Base-by-base conservation (phyloP, 2,888 invertebrate genomes). In the Oligia fasciuncula region DNA sequence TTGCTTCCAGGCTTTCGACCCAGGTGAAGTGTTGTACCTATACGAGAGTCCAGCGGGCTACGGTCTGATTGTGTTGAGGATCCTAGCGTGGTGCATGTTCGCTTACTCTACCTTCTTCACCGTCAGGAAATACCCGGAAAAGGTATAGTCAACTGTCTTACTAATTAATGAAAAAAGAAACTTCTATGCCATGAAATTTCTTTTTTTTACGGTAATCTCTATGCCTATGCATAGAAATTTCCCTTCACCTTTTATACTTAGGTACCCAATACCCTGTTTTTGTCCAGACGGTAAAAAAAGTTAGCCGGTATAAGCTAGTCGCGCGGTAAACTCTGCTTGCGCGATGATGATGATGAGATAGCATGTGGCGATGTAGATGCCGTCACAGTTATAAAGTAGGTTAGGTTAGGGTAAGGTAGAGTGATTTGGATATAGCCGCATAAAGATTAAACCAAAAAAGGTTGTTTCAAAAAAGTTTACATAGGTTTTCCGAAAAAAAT, bases 41-140 rank as follows among this genome's bases (percentile, higher is more conserved):
- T 99, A 99, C 91, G 99, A 99, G 95, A 99, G 99, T 66, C 98
- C 98, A 0, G 98, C 99, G 0, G 99, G 99, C 0, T 98, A 99
- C 90, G 98, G 98, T 0, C 95, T 99, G 11, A 97, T 99, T 17
- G 97, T 97, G 6, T 94, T 99, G 74, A 97, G 99, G 67, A 94
- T 98, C 0, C 90, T 98, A 0, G 98, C 98, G 0, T 99, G 99
- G 99, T 96, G 97, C 80, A 98, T 99, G 96, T 99, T 99, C 89
- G 96, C 97, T 0, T 97, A 97, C 74, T 94, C 97, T 2, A 96
- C 95, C 0, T 95, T 98, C 89, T 98, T 98, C 92, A 99, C 99
- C 0, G 97, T 98, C 69, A 98, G 98, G 91, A 98, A 98, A 91
- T 98, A 98, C 91, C 98, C 98, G 0, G 98, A 98, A 90, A 99